Conservation (phyloP, 1,140 invertebrate species). For the Drosophila orena region DNA sequence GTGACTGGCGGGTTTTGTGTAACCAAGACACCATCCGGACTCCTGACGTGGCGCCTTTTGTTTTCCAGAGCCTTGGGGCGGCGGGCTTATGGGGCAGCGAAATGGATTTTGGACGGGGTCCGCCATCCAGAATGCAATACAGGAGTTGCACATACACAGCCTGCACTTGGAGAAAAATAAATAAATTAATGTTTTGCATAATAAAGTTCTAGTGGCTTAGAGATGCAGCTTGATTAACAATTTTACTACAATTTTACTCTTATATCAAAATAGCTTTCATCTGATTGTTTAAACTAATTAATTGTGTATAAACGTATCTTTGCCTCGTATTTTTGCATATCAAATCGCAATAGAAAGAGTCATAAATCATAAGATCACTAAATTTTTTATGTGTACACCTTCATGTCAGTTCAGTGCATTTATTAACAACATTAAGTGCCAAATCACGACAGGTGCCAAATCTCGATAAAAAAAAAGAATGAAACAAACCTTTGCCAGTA, state of each 20-base stretch:
- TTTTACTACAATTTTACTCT: no score
- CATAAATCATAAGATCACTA: not conserved
- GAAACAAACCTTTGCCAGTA: slow-evolving; percentile 21
- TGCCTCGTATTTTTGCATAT: no score
- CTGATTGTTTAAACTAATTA: no score
- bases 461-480: slow-evolving; percentile 5
- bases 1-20: slow-evolving; percentile 51
- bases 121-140: slow-evolving; percentile 33
- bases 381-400: slow-evolving; percentile 1
- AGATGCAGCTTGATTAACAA: no score
- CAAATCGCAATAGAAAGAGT: not conserved
- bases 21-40: slow-evolving; percentile 33
- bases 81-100: slow-evolving; percentile 58
- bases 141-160: slow-evolving; percentile 10
- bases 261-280: no score
- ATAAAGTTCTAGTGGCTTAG: no score
- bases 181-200: no score
- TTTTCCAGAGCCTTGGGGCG: slow-evolving; percentile 49
- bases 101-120: slow-evolving; percentile 53
- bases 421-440: slow-evolving; percentile 62
- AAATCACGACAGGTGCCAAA: slow-evolving; percentile 63
- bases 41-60: slow-evolving; percentile 42
- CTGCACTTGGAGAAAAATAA: slow-evolving; percentile 12
- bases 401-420: slow-evolving; percentile 35
- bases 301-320: no score